These are phyloP conservation scores for Semnopithecus entellus DNA, from an alignment of 2,113 vertebrate genomes.

Conservation along the genomic window DNA sequence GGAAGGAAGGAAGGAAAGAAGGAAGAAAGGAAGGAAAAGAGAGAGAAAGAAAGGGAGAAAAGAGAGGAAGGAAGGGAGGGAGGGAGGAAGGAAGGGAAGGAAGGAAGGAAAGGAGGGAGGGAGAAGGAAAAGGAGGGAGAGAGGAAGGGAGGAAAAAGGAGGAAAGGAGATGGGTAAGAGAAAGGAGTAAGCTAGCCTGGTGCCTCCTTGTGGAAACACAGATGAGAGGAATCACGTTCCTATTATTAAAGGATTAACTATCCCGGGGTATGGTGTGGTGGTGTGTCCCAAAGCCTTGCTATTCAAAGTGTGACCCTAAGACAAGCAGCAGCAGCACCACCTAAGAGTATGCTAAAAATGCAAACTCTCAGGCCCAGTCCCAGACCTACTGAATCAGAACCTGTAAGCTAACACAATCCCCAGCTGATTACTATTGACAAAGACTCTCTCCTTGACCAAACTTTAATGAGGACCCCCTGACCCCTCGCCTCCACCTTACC, in stretches of 20 bases:
- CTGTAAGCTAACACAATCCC: background rate
- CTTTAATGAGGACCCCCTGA: background rate
- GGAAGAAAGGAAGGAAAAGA: accelerated
- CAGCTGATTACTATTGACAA: background rate
- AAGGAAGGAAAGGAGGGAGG: background rate
- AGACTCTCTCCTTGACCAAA: background rate
- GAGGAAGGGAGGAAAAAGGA: no score
- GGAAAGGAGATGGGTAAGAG: background rate
- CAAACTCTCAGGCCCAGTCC: background rate
- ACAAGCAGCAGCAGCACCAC: background rate
- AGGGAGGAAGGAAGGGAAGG: no score
- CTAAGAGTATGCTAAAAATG: background rate
- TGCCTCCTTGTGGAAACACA: background rate
- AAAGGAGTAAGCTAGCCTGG: background rate
- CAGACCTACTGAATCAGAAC: background rate
- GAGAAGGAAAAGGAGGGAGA: background rate
- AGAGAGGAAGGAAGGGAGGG: accelerated
- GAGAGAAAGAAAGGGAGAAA: no score
- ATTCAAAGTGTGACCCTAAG: background rate
- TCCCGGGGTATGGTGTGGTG: accelerated
- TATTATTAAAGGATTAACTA: background rate
- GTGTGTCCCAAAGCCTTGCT: background rate
- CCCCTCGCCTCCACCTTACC: no score
- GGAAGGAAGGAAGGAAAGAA: accelerated
- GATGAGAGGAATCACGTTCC: background rate